A percentile compares a stretch with the other conserved stretches of the same genome.
Evolutionary conservation across 1,140 invertebrate genomes (phyloP).

Genomic region (Drosophila hydei): DNA sequence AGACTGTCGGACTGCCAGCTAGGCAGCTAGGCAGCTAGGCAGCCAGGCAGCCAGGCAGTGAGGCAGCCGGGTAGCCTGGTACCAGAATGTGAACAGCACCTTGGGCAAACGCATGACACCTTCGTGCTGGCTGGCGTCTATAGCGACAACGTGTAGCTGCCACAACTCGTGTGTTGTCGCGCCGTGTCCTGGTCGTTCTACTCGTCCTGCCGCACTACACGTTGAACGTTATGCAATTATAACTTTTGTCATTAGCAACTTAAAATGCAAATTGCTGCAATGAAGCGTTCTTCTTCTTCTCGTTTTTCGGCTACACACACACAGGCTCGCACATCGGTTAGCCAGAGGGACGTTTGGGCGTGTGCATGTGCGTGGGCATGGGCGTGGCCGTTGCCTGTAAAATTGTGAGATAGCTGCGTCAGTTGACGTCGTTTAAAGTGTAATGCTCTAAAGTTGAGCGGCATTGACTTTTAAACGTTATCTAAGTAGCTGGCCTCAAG

Average conservation of each 20-base stretch:
- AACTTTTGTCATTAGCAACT: slow-evolving; percentile 83
- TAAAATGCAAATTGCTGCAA: slow-evolving; percentile 83
- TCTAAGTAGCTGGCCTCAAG: slow-evolving; percentile 66
- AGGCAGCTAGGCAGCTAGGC: not conserved
- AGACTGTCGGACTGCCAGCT: not conserved
- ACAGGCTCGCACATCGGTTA: slow-evolving; percentile 10
- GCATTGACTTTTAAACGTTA: slow-evolving; percentile 71
- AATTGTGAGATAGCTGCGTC: slow-evolving; percentile 1
- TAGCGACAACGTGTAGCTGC: slow-evolving; percentile 14
- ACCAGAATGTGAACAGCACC: not conserved
- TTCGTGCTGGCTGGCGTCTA: slow-evolving; percentile 9
- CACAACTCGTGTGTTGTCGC: slow-evolving; percentile 25
- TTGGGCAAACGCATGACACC: slow-evolving; percentile 24
- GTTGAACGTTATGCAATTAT: slow-evolving; percentile 81
- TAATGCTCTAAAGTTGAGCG: slow-evolving; percentile 68
- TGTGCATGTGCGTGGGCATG: not conserved
- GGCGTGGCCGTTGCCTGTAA: not conserved
- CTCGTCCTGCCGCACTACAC: slow-evolving; percentile 37
- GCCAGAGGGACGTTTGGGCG: not conserved
- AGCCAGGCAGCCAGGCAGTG: not conserved
- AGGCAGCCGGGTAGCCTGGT: not conserved
- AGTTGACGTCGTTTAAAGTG: slow-evolving; percentile 66
- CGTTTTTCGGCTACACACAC: slow-evolving; percentile 36
- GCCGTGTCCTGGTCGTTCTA: slow-evolving; percentile 8
- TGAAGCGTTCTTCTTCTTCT: slow-evolving; percentile 71